Evolutionary conservation across 37 sponge, comb jelly and placozoan genomes (phyloP), one percentile per base, ranked within the genome.

Genomic region (Geodia barretti): DNA sequence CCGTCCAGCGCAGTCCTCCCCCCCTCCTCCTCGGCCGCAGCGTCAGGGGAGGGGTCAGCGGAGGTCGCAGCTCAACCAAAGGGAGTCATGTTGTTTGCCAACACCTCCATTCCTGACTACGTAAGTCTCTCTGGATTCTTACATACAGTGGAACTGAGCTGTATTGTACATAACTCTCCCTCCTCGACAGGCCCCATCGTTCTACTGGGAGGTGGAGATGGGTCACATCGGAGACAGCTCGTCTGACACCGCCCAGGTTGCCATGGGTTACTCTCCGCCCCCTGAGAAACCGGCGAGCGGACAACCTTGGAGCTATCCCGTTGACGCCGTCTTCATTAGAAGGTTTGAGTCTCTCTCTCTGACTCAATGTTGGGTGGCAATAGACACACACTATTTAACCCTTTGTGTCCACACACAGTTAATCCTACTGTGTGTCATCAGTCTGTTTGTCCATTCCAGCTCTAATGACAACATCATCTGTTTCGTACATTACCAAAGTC

Each of bases 151-250:
- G 29, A 32, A n/a, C 32, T 40, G 31, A 4, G 25, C 20, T 38
- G 26, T 29, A 59, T 20, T 77, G 4, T 62, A 4, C 29, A 43
- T 65, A 24, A 68, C 54, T 47, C 30, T 61, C 2, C 38, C 14
- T 1, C 54, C 47, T 9, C 72, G 39, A 30, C 68, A 85, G 80
- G 93, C 93, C 9, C 83, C 92, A 1, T 92, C 95, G 41, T 98
- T 95, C 83, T 98, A 98, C 92, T 98, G 91, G 91, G 98, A 98
- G 80, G 60, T 92, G 26, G 94, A 96, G 71, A 61, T 96, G 54
- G 79, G 78, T 37, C 85, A 88, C 21, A 39, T 90, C 14, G 86
- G 77, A 0, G 89, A 89, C 25, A 61, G 85, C 23, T 87, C 88
- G 38, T 63, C 77, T 41, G 86, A 87, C 28, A 37, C 60, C 0